Base-by-base conservation (phyloP, 2,888 invertebrate species). In the Mycogona germanica region DNA sequence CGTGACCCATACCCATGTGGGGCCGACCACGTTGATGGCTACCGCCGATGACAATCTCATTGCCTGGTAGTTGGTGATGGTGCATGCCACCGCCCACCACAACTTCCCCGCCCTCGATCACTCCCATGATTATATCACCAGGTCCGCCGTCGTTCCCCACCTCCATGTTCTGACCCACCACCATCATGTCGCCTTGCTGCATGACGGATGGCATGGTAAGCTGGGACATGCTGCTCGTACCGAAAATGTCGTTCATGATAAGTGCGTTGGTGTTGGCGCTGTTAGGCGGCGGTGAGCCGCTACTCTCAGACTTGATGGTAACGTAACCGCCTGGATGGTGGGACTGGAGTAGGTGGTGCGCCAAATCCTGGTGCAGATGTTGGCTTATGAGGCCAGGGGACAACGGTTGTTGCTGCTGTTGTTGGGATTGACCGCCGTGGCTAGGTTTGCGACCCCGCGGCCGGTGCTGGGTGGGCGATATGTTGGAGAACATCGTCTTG, bases 11-110 rank as follows among this genome's bases (percentile, higher is more conserved):
- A 3, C 57, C 58, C 21, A 59, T 55, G 3, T 32, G 51, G 51
- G 57, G 58, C 14, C 59, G 48, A 28, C 55, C 53, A n/a, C 32
- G 29, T 21, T 56, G 57, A 38, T 30, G 17, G 25, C 51, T 53
- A 30, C 58, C 60, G 17, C 52, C 60, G 12, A 62, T 62, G 5
- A 61, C 51, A 25, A 62, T 61, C 51, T 62, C 62, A 42, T 60
- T 60, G 14, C 58, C 59, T 7, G 60, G 60, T 21, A 29, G 50
- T 28, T 55, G 57, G 12, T 51, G 38, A 44, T 55, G 7, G 17
- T 50, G 56, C 53, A 53, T 50, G 30, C 48, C 42, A 17, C 57
- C 53, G 2, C 59, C 59, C 7, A 60, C 57, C 17, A 61, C 53
- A 2, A 62, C 59, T 41, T 61, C 62, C 6, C 55, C 61, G 9